Percentiles rank a stretch among this genome's conserved stretches.
These are phyloP conservation scores for Laothoe populi DNA, from an alignment of 2,888 invertebrate species.

Conservation along the genomic window DNA sequence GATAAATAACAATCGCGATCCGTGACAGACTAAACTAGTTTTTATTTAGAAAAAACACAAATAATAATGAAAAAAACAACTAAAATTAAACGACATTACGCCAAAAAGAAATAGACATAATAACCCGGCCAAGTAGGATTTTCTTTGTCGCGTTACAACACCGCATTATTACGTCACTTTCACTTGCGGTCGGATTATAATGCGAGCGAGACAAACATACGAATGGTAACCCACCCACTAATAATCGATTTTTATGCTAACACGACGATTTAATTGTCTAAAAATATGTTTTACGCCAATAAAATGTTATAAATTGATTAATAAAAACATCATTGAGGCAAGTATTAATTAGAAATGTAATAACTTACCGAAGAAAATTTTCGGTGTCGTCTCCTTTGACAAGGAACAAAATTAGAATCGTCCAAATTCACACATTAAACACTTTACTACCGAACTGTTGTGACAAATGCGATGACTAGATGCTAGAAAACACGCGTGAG, in stretches of 20 bases:
- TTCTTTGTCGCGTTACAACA: slow-evolving; percentile 53
- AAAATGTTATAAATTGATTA: background rate
- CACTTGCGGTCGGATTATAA: slow-evolving; percentile 68
- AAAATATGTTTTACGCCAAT: slow-evolving; percentile 10
- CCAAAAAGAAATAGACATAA: slow-evolving; percentile 58
- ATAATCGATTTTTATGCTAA: slow-evolving; percentile 81
- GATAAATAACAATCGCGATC: background rate
- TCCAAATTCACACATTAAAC: slow-evolving; percentile 75
- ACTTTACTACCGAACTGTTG: slow-evolving; percentile 62
- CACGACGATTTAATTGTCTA: slow-evolving; percentile 38
- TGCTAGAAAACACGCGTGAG: slow-evolving; percentile 49
- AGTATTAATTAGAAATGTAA: slow-evolving; percentile 29
- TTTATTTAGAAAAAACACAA: slow-evolving; percentile 62
- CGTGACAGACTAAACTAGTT: slow-evolving; percentile 29
- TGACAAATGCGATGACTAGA: slow-evolving; percentile 61
- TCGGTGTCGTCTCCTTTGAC: slow-evolving; percentile 66
- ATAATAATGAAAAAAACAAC: slow-evolving; percentile 38
- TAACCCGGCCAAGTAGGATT: slow-evolving; percentile 60
- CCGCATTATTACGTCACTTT: slow-evolving; percentile 68
- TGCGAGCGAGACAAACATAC: slow-evolving; percentile 58
- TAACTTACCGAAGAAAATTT: slow-evolving; percentile 74
- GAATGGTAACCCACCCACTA: slow-evolving; percentile 77
- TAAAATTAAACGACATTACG: slow-evolving; percentile 53
- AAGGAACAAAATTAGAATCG: slow-evolving; percentile 79
- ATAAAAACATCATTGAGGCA: background rate